phyloP scores from a whole-genome alignment of 2,888 invertebrate species.

The Microplitis deprimator region DNA sequence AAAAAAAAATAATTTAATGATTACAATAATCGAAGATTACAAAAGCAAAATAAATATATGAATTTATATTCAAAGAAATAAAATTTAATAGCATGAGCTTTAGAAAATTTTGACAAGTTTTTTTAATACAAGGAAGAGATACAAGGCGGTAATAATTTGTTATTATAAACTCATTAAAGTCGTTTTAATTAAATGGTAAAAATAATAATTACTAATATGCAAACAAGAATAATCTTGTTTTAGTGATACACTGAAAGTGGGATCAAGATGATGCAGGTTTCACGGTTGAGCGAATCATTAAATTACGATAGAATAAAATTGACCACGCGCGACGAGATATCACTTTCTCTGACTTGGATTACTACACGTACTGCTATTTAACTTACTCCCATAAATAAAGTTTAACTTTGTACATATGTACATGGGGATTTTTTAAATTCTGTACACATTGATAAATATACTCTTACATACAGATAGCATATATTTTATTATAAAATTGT shows the following conservation, averaged over 20 bases:
- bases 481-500: background rate
- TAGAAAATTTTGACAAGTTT: too few species aligned
- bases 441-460: conserved; percentile 7
- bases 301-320: conserved; percentile 34
- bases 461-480: background rate
- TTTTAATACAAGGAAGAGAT: background rate
- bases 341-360: conserved; percentile 39
- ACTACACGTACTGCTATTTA: conserved; percentile 5
- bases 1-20: background rate
- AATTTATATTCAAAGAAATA: too few species aligned
- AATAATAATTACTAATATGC: background rate
- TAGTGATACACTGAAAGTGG: conserved; percentile 7
- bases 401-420: background rate
- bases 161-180: background rate
- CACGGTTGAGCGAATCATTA: conserved; percentile 38
- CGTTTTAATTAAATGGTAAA: background rate
- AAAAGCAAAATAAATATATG: too few species aligned
- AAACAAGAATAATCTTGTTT: conserved; percentile 1
- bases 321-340: conserved; percentile 41
- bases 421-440: background rate
- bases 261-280: conserved; percentile 37
- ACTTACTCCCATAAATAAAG: background rate
- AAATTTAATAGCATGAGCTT: too few species aligned
- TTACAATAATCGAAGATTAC: too few species aligned
- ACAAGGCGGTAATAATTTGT: background rate